A percentile compares a stretch with the other conserved stretches of the same genome.
Evolutionary conservation across 2,113 vertebrate species (phyloP).

Genomic region (Anguilla japonica): DNA sequence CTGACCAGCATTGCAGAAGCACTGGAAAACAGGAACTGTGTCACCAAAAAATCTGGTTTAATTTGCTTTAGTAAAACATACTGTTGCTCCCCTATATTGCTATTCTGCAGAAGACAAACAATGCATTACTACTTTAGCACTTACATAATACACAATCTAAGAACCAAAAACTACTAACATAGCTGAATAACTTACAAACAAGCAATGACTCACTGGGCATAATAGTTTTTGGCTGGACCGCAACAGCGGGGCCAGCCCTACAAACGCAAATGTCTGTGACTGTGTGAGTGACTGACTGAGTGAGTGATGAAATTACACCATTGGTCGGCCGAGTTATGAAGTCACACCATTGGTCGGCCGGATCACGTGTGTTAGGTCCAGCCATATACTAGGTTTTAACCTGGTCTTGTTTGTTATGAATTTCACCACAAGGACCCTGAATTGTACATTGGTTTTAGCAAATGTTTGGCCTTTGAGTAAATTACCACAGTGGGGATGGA

Average conservation of each 20-base stretch:
- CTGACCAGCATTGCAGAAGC: conserved; percentile 68
- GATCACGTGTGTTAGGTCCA: no score
- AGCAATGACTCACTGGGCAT: not conserved
- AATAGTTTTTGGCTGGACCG: not conserved
- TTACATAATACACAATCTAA: not conserved
- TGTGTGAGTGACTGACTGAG: no score
- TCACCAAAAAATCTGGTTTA: not conserved
- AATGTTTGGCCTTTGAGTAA: not conserved
- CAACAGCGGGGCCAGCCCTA: no score
- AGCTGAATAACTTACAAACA: not conserved
- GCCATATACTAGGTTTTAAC: no score
- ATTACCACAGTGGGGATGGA: not conserved
- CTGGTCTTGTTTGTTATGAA: not conserved
- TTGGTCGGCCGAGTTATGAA: no score
- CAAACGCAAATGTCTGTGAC: no score
- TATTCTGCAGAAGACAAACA: not conserved
- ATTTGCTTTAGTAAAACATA: not conserved
- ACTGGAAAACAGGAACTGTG: conserved; percentile 49
- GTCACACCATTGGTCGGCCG: no score
- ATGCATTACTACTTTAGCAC: not conserved
- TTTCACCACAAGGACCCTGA: not conserved
- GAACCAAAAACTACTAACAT: not conserved
- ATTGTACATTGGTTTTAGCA: not conserved
- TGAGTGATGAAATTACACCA: no score
- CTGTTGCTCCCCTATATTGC: not conserved